phyloP scores from a whole-genome alignment of 2,888 invertebrate species.

The Trichopoda pennipes region DNA sequence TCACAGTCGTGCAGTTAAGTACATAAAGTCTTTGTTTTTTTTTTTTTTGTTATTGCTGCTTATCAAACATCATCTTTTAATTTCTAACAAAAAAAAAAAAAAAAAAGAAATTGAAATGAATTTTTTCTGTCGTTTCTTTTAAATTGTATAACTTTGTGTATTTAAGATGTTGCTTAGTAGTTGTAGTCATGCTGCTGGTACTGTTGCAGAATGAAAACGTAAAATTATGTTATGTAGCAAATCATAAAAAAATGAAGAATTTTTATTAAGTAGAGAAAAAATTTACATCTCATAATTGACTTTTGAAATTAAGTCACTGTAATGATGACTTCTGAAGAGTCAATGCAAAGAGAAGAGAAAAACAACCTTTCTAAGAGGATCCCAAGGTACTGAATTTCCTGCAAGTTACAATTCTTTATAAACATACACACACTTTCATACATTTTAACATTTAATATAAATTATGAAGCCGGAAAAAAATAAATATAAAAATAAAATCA shows the following conservation, averaged over 20 bases:
- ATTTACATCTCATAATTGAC: conserved; percentile 67
- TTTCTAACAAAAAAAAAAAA: conserved; percentile 36
- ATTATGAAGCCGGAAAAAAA: conserved; percentile 45
- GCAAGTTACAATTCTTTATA: not conserved
- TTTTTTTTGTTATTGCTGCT: conserved; percentile 35
- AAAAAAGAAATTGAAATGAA: conserved; percentile 24
- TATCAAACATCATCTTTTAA: conserved; percentile 65
- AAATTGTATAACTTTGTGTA: conserved; percentile 22
- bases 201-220: conserved; percentile 55
- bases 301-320: conserved; percentile 68
- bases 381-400: conserved; percentile 54
- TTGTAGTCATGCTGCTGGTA: conserved; percentile 18
- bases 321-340: conserved; percentile 66
- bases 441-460: conserved; percentile 42
- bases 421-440: conserved; percentile 11
- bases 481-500: conserved; percentile 17
- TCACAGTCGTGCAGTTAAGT: conserved; percentile 34
- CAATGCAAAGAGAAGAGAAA: conserved; percentile 37
- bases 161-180: conserved; percentile 28
- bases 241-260: not conserved
- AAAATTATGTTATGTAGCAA: conserved; percentile 37
- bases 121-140: conserved; percentile 21
- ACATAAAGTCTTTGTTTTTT: conserved; percentile 45
- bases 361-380: conserved; percentile 42
- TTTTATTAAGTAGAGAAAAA: conserved; percentile 47